Percentiles rank a stretch among this genome's conserved stretches.
phyloP scores from a whole-genome alignment of 2,888 invertebrate genomes.

The Cantharis flavilabris region DNA sequence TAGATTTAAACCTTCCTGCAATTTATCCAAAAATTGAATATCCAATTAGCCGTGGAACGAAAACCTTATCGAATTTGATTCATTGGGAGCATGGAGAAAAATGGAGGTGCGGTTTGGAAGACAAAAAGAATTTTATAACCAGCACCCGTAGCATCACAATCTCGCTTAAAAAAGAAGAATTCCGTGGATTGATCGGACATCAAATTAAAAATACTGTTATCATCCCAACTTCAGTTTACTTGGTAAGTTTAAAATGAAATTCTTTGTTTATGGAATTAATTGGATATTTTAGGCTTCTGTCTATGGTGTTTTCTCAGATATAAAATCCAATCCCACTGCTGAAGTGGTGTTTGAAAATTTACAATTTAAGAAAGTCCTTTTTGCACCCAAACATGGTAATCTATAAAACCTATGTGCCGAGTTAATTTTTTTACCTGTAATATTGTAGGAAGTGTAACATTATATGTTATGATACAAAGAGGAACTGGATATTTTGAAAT shows the following conservation, averaged over 20 bases:
- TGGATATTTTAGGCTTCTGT: conserved; percentile 39
- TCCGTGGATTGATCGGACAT: conserved; percentile 48
- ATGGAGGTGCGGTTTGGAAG: conserved; percentile 62
- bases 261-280: not conserved
- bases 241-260: conserved; percentile 40
- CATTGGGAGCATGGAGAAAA: conserved; percentile 88
- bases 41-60: conserved; percentile 87
- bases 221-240: conserved; percentile 46
- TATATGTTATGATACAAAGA: conserved; percentile 52
- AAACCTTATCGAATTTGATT: conserved; percentile 80
- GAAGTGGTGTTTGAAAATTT: conserved; percentile 51
- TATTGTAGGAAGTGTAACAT: conserved; percentile 47
- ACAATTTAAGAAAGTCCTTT: conserved; percentile 46
- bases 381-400: conserved; percentile 46
- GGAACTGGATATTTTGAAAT: conserved; percentile 54
- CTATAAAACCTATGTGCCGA: not conserved
- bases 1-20: conserved; percentile 74
- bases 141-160: conserved; percentile 54
- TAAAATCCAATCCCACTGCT: conserved; percentile 39
- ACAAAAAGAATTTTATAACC: conserved; percentile 46
- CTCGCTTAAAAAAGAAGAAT: conserved; percentile 56
- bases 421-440: not conserved
- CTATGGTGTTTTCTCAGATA: conserved; percentile 40
- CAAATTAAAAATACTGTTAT: conserved; percentile 48
- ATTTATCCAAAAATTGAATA: conserved; percentile 78